These are phyloP conservation scores for Nibea albiflora DNA, from an alignment of 2,113 vertebrate genomes.

Conservation along the genomic window DNA sequence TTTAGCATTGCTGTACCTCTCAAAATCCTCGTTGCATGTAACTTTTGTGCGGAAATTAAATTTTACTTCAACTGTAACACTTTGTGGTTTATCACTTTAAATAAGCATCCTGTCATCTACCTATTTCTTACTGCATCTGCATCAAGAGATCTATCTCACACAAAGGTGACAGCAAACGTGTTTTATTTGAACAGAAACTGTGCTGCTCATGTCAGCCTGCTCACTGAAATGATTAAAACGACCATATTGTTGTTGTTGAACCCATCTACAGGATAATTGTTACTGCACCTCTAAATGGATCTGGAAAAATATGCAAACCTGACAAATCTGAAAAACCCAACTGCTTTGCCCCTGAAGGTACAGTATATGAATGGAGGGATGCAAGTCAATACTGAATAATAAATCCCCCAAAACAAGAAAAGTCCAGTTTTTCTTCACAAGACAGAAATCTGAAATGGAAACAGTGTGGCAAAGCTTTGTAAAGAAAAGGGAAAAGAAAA, in stretches of 20 bases:
- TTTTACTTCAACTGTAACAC: accelerated
- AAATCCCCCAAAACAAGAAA: accelerated
- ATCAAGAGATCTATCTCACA: neutral
- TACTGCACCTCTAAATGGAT: conserved; percentile 78
- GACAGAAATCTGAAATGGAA: neutral
- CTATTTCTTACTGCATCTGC: neutral
- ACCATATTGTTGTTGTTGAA: neutral
- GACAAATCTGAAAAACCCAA: accelerated
- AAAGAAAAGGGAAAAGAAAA: too few relatives aligned
- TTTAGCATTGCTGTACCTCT: too few relatives aligned
- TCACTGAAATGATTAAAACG: neutral
- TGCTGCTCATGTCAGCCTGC: neutral
- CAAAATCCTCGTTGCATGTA: neutral
- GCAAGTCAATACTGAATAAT: neutral
- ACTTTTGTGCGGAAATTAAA: neutral
- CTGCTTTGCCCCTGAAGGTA: conserved; percentile 56
- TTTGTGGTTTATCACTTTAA: neutral
- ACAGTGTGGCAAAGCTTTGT: too few relatives aligned
- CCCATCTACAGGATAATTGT: conserved; percentile 64
- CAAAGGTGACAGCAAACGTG: accelerated
- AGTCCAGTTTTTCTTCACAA: neutral
- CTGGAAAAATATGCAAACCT: conserved; percentile 61
- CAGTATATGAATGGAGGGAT: accelerated
- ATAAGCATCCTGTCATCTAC: neutral
- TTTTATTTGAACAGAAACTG: neutral